Evolutionary conservation across 2,113 vertebrate genomes (phyloP), one percentile per base, ranked within the genome.

Genomic region (Pterocles burchelli): DNA sequence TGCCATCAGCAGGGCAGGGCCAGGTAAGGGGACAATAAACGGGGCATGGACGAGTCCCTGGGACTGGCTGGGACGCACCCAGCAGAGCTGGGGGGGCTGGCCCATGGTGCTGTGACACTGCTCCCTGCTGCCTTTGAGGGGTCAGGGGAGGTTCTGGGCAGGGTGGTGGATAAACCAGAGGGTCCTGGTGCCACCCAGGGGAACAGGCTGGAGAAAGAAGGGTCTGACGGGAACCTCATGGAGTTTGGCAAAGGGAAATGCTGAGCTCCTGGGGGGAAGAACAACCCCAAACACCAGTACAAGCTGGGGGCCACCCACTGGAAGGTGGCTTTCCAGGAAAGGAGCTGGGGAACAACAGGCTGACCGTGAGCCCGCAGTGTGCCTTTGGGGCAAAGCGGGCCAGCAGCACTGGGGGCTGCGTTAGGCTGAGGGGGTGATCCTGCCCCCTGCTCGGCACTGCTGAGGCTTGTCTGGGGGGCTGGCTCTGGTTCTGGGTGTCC

Each of bases 21-120:
- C 67, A 11, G n/a, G 43, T 20, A 52, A 29, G n/a, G 52, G n/a
- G 66, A 11, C n/a, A 31, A 4, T 13, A 16, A 14, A 29, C 10
- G 24, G 34, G 51, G 13, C 4, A 0, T 0, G 57, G 80, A 6
- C 5, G 8, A 11, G 75, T 29, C 34, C 13, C 45, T 1, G 13
- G 4, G 49, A 13, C 3, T 26, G 17, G 67, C 7, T 41, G 65
- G 55, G 34, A 5, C 19, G 70, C 25, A 3, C 6, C 33, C 81
- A 1, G 33, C 43, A 67, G 62, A 61, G 57, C 61, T 5, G n/a
- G 20, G 58, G 28, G 22, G 24, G 54, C 13, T 10, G 63, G 51
- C 17, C 5, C 33, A 3, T 31, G 41, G 67, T 43, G 5, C 62
- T 57, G 73, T 59, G 31, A 1, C 20, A 61, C 61, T 28, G 6